A percentile compares a stretch with the other conserved stretches of the same genome.
These are phyloP conservation scores for Micrasema minimum DNA, from an alignment of 1,140 invertebrate genomes.

Conservation along the genomic window DNA sequence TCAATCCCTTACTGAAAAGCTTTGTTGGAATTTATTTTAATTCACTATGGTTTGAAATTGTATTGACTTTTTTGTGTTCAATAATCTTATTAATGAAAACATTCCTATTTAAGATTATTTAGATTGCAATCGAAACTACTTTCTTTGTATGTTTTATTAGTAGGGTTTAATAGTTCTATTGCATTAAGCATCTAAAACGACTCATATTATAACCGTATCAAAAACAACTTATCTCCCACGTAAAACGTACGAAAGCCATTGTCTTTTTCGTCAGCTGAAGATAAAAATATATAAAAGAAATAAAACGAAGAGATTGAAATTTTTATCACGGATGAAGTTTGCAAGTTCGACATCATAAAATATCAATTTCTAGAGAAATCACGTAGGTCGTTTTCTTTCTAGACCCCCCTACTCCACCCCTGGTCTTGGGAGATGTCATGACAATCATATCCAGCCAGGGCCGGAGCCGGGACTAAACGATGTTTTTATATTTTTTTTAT, in stretches of 20 bases:
- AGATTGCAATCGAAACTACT: too few relatives aligned
- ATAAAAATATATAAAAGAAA: conserved; percentile 34
- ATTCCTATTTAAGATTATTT: too few relatives aligned
- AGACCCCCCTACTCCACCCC: conserved; percentile 6
- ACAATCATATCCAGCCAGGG: conserved; percentile 27
- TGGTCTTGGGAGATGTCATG: conserved; percentile 18
- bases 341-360: conserved; percentile 54
- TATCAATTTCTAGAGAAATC: conserved; percentile 53
- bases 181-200: conserved; percentile 6
- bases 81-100: too few relatives aligned
- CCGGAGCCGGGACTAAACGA: conserved; percentile 27
- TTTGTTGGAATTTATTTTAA: too few relatives aligned
- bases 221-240: conserved; percentile 26
- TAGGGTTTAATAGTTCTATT: too few relatives aligned
- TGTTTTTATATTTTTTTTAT: conserved; percentile 34
- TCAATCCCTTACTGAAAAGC: too few relatives aligned
- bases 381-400: conserved; percentile 51
- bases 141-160: too few relatives aligned
- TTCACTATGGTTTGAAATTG: too few relatives aligned
- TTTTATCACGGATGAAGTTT: conserved; percentile 51
- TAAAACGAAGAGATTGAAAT: conserved; percentile 45
- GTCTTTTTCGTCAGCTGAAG: conserved; percentile 28
- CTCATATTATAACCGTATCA: conserved; percentile 20
- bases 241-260: conserved; percentile 34
- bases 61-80: too few relatives aligned